A percentile compares a stretch with the other conserved stretches of the same genome.
Evolutionary conservation across 1,140 invertebrate species (phyloP).

Genomic region (Euwallacea fornicatus): DNA sequence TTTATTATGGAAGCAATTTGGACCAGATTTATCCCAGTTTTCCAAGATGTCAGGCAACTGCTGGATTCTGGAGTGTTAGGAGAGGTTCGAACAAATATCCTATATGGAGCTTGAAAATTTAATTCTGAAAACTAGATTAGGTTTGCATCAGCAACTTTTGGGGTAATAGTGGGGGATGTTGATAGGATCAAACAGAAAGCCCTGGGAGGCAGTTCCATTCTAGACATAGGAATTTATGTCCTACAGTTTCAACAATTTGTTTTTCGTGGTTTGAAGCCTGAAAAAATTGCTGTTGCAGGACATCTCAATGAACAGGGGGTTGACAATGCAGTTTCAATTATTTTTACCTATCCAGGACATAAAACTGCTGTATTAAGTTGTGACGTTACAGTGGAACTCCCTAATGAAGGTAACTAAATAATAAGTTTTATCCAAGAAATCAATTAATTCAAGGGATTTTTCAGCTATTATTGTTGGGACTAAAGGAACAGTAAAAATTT

Average conservation of each 20-base stretch:
- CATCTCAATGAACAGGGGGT: slow-evolving; percentile 69
- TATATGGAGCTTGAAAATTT: not conserved
- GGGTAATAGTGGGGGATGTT: slow-evolving; percentile 14
- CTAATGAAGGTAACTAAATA: slow-evolving; percentile 58
- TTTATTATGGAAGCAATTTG: slow-evolving; percentile 88
- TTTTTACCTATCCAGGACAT: slow-evolving; percentile 65
- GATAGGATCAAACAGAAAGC: slow-evolving; percentile 38
- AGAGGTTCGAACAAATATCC: slow-evolving; percentile 57
- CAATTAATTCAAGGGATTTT: not conserved
- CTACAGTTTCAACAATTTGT: slow-evolving; percentile 74
- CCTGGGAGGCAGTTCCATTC: slow-evolving; percentile 75
- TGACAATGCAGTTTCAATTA: slow-evolving; percentile 65
- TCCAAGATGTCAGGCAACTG: slow-evolving; percentile 64
- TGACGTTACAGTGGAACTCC: slow-evolving; percentile 57
- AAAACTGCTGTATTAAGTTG: slow-evolving; percentile 66
- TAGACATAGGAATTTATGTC: slow-evolving; percentile 83
- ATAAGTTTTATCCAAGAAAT: not conserved
- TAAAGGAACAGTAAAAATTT: slow-evolving; percentile 66
- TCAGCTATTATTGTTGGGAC: slow-evolving; percentile 63
- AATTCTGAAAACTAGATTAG: slow-evolving; percentile 19
- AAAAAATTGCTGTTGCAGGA: slow-evolving; percentile 63
- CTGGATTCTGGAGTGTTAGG: slow-evolving; percentile 68
- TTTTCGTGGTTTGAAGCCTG: slow-evolving; percentile 66
- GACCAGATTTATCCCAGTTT: slow-evolving; percentile 79
- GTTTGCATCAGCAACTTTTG: slow-evolving; percentile 27